phyloP scores from a whole-genome alignment of 1,140 invertebrate genomes.

The Eueides isabella region DNA sequence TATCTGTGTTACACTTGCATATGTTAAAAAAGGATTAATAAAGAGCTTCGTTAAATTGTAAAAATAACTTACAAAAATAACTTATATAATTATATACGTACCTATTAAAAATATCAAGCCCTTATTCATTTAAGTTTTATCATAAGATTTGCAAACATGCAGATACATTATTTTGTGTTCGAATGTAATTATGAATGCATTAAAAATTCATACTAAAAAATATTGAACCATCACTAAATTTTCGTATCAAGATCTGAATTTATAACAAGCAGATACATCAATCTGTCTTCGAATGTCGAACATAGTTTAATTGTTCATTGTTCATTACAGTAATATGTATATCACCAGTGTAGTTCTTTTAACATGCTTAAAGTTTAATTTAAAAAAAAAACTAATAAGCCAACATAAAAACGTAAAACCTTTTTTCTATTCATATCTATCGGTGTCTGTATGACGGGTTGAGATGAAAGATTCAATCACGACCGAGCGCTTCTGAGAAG shows the following conservation, averaged over 20 bases:
- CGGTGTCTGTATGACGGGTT: conserved; percentile 51
- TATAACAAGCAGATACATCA: not conserved
- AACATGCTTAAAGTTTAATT: conserved; percentile 12
- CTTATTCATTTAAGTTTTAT: too few relatives aligned
- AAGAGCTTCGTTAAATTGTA: conserved; percentile 17
- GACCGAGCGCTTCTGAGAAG: conserved; percentile 63
- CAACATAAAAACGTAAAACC: conserved; percentile 50
- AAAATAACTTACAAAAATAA: too few relatives aligned
- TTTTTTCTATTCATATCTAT: conserved; percentile 53
- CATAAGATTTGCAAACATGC: too few relatives aligned
- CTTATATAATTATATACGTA: too few relatives aligned
- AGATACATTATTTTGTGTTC: too few relatives aligned
- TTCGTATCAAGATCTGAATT: not conserved
- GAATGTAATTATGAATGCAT: too few relatives aligned
- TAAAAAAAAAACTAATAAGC: conserved; percentile 58
- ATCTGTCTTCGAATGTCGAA: not conserved
- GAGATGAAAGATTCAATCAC: conserved; percentile 74
- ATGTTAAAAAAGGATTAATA: conserved; percentile 36
- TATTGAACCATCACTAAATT: not conserved
- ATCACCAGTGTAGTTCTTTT: conserved; percentile 12
- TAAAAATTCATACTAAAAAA: not conserved
- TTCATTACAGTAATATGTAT: not conserved
- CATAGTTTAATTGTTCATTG: not conserved
- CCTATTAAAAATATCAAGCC: too few relatives aligned
- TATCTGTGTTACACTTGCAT: conserved; percentile 39